Conservation (phyloP, 2,113 vertebrate species). For the Oreochromis spilurus region DNA sequence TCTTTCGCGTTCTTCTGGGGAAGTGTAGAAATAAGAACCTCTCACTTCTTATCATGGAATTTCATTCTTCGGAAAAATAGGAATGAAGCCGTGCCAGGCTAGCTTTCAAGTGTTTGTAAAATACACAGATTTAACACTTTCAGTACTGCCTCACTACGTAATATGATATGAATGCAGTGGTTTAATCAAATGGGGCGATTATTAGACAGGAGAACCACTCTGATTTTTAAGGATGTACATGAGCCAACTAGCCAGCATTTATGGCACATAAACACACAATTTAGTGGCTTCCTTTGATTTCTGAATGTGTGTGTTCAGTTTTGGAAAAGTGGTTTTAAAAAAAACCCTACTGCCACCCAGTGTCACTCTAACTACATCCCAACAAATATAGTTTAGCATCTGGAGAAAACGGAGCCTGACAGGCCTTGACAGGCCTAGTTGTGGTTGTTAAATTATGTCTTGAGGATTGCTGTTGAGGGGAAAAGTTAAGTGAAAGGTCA, state of each 20-base stretch:
- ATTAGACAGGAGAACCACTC: not conserved
- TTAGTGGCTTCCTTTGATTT: not conserved
- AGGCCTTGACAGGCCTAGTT: not conserved
- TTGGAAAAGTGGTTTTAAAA: not conserved
- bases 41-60: not conserved
- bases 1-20: not conserved
- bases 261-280: not conserved
- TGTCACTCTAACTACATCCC: not conserved
- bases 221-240: not conserved
- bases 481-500: not conserved
- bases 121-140: not conserved
- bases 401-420: not conserved
- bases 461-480: not conserved
- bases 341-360: not conserved
- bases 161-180: not conserved
- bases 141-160: not conserved
- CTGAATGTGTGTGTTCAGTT: not conserved
- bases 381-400: not conserved
- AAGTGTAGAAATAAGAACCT: not conserved
- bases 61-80: not conserved
- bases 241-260: not conserved
- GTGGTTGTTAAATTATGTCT: not conserved
- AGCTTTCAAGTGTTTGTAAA: not conserved
- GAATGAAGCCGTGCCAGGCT: not conserved
- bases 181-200: not conserved